Evolutionary conservation across 2,888 invertebrate species (phyloP).

Genomic region (Empis livida): DNA sequence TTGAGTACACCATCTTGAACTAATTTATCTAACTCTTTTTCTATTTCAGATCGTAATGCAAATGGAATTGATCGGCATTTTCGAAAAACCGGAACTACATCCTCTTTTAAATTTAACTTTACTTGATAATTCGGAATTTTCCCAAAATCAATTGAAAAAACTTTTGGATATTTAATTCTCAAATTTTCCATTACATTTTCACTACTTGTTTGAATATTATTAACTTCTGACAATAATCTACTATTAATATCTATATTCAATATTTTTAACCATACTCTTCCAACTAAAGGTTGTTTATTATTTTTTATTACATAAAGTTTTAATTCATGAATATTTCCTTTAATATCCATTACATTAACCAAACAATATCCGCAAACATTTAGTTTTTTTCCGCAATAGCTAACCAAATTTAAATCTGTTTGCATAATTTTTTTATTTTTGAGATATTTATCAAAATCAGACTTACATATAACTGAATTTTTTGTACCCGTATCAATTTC

Average conservation of each 20-base stretch:
- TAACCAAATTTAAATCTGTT: slow-evolving; percentile 9
- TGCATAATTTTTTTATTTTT: neutral
- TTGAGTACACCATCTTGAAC: slow-evolving; percentile 8
- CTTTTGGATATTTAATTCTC: slow-evolving; percentile 1
- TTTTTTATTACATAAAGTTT: slow-evolving; percentile 13
- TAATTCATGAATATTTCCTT: slow-evolving; percentile 2
- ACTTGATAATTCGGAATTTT: neutral
- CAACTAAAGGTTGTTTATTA: slow-evolving; percentile 14
- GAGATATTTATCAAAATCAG: neutral
- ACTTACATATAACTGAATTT: neutral
- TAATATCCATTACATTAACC: neutral
- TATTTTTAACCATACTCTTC: slow-evolving; percentile 16
- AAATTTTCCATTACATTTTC: slow-evolving; percentile 4
- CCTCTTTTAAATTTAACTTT: neutral
- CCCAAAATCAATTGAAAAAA: neutral
- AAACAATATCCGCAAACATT: slow-evolving; percentile 10
- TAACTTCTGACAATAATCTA: neutral
- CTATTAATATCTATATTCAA: slow-evolving; percentile 10
- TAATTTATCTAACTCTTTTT: slow-evolving; percentile 12
- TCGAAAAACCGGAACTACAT: slow-evolving; percentile 1
- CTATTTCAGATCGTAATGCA: slow-evolving; percentile 5
- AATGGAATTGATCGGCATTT: slow-evolving; percentile 13
- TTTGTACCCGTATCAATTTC: neutral
- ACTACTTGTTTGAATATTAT: neutral
- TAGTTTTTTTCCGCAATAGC: slow-evolving; percentile 10